Conservation (phyloP, 1,140 invertebrate species). For the Diachasma alloeum region DNA sequence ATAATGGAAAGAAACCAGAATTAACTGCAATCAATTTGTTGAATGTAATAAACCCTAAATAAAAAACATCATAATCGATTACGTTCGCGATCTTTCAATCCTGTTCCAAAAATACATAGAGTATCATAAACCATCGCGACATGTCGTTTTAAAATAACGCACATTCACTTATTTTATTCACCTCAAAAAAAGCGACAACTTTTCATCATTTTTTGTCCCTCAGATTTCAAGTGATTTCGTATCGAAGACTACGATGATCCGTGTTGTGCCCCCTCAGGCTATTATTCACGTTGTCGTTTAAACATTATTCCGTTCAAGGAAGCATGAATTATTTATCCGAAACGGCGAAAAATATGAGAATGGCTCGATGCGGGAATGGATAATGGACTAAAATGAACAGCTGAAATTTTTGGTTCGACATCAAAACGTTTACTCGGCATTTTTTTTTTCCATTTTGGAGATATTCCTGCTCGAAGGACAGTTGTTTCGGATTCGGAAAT, state of each 20-base stretch:
- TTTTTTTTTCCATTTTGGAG: not conserved
- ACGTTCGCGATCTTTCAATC: too few relatives aligned
- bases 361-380: not conserved
- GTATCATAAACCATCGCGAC: too few relatives aligned
- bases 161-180: too few relatives aligned
- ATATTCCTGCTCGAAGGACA: not conserved
- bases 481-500: not conserved
- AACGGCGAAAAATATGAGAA: conserved; percentile 22
- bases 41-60: too few relatives aligned
- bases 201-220: not conserved
- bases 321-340: conserved; percentile 57
- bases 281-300: conserved; percentile 10
- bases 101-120: too few relatives aligned
- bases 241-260: not conserved
- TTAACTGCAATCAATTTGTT: too few relatives aligned
- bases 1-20: too few relatives aligned
- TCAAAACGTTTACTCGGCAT: not conserved
- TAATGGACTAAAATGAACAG: conserved; percentile 33
- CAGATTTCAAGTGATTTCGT: not conserved
- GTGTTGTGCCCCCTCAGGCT: not conserved
- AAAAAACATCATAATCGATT: too few relatives aligned
- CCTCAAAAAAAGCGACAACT: not conserved
- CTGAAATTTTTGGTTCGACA: not conserved
- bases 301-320: conserved; percentile 45
- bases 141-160: too few relatives aligned